Percentiles rank a stretch among this genome's conserved stretches.
Conservation (phyloP, 2,888 invertebrate genomes). For the Cataglyphis albicans region DNA sequence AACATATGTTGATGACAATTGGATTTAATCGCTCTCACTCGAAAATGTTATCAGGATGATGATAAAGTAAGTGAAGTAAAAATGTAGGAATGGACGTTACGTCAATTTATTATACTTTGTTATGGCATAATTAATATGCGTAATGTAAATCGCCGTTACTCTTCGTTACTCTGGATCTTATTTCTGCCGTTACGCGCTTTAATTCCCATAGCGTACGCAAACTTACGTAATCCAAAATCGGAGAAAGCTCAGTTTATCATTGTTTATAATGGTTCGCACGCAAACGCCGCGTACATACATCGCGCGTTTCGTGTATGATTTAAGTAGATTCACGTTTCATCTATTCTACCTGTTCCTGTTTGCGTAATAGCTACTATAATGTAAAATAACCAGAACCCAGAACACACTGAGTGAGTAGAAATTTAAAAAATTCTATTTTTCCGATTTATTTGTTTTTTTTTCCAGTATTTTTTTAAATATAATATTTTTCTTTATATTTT, state of each 20-base stretch:
- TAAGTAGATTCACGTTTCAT: neutral
- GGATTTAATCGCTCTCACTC: too few relatives aligned
- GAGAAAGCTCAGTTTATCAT: conserved; percentile 55
- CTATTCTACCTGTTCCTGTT: neutral
- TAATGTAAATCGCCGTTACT: neutral
- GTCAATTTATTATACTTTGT: neutral
- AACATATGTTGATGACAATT: too few relatives aligned
- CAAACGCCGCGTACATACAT: neutral
- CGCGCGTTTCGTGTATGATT: too few relatives aligned
- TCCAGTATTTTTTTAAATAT: too few relatives aligned
- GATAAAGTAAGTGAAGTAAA: neutral
- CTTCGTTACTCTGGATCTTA: conserved; percentile 19
- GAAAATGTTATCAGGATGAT: too few relatives aligned
- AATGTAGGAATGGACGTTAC: neutral
- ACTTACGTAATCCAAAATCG: conserved; percentile 21
- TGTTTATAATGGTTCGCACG: conserved; percentile 13
- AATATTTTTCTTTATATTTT: too few relatives aligned
- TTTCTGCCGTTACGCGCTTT: conserved; percentile 24
- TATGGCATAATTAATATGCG: conserved; percentile 18
- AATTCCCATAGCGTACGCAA: neutral
- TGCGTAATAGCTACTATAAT: neutral
- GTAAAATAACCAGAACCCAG: neutral
- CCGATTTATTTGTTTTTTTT: too few relatives aligned
- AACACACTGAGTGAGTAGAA: neutral
- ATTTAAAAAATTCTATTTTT: too few relatives aligned